A percentile compares a stretch with the other conserved stretches of the same genome.
phyloP scores from a whole-genome alignment of 2,888 invertebrate genomes.

The Agriopis leucophaearia region DNA sequence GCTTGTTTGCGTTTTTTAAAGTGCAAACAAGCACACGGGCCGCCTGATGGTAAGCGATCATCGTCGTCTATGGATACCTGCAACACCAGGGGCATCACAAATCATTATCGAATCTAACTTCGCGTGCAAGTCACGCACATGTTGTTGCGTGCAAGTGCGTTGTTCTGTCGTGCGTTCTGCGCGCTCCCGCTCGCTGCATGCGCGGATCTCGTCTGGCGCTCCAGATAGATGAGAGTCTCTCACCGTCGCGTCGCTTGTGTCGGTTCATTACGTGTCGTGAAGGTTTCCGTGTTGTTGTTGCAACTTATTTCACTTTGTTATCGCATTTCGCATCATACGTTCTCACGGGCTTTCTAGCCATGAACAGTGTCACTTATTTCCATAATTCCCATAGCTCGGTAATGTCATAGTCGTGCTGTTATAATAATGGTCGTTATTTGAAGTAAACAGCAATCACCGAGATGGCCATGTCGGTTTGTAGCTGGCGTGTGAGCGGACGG shows the following conservation, averaged over 20 bases:
- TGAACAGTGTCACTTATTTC: conserved; percentile 13
- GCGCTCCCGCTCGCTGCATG: background rate
- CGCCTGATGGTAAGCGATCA: too few species aligned
- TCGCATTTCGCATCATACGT: conserved; percentile 22
- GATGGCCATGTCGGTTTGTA: conserved; percentile 1
- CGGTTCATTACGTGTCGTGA: conserved; percentile 41
- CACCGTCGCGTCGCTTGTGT: conserved; percentile 28
- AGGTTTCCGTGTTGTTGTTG: conserved; percentile 9
- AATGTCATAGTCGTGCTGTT: conserved; percentile 9
- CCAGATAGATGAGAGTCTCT: conserved; percentile 38
- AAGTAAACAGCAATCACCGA: conserved; percentile 17
- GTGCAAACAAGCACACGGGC: too few species aligned
- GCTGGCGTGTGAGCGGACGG: conserved; percentile 1
- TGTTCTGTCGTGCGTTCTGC: background rate
- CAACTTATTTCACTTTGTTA: conserved; percentile 6
- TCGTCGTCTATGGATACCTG: too few species aligned
- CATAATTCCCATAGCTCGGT: conserved; percentile 22
- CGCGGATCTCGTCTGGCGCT: background rate
- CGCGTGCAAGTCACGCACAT: conserved; percentile 17
- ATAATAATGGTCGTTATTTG: background rate
- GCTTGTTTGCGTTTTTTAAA: too few species aligned
- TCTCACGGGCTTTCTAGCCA: conserved; percentile 28
- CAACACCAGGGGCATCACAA: too few species aligned
- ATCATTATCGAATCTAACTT: conserved; percentile 3
- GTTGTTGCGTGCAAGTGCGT: too few species aligned